These are phyloP conservation scores for Podarcis siculus DNA, from an alignment of 2,797 vertebrate species.

Conservation along the genomic window DNA sequence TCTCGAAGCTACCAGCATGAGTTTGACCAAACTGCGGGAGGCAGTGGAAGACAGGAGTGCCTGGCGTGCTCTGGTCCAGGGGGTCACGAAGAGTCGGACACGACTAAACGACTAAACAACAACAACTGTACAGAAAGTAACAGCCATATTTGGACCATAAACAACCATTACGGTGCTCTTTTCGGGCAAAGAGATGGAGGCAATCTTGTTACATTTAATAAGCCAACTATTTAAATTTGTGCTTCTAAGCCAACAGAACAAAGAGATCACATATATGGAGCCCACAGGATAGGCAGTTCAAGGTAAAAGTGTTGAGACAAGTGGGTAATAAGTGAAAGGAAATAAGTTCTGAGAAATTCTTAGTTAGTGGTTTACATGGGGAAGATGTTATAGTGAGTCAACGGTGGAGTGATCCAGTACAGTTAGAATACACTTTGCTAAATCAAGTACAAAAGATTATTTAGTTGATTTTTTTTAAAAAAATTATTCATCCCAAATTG, in stretches of 20 bases:
- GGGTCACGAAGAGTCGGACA: too few relatives aligned
- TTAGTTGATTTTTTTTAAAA: neutral
- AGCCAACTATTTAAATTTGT: slow-evolving; percentile 54
- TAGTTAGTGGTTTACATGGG: neutral
- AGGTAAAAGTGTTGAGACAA: too few relatives aligned
- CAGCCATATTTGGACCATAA: neutral
- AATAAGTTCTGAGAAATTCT: neutral
- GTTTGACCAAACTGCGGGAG: too few relatives aligned
- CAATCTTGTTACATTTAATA: neutral
- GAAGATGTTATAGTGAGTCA: neutral
- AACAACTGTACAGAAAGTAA: neutral
- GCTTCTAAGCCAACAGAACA: slow-evolving; percentile 35
- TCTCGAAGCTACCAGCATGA: too few relatives aligned
- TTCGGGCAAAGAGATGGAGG: neutral
- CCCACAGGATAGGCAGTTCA: neutral
- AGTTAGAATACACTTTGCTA: neutral
- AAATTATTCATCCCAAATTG: slow-evolving; percentile 49
- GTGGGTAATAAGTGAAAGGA: neutral
- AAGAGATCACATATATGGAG: neutral
- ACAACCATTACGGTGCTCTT: neutral
- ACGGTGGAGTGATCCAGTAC: neutral
- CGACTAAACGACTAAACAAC: too few relatives aligned
- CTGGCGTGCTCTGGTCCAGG: too few relatives aligned
- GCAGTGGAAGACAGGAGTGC: too few relatives aligned
- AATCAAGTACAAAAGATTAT: neutral